These are phyloP conservation scores for Gulo gulo DNA, from an alignment of 2,113 vertebrate species.

Conservation along the genomic window DNA sequence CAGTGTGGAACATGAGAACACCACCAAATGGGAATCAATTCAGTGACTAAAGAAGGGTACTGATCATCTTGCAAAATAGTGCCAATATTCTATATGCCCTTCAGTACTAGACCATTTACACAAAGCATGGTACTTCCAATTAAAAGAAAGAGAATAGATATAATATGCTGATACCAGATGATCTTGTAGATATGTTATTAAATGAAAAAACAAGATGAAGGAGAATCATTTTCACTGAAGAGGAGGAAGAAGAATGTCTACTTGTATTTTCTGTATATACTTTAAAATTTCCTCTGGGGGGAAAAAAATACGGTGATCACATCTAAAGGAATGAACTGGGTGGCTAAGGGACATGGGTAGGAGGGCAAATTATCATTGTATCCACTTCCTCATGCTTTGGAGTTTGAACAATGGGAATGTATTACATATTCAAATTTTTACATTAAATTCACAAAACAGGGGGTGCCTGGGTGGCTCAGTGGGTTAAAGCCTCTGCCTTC, in stretches of 20 bases:
- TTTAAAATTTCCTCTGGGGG: not conserved
- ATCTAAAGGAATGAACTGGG: not conserved
- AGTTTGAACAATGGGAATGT: not conserved
- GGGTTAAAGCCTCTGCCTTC: no score
- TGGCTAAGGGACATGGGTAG: not conserved
- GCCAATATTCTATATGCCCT: not conserved
- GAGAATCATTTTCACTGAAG: not conserved
- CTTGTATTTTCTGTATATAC: not conserved
- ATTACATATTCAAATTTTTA: not conserved
- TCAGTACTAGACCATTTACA: not conserved
- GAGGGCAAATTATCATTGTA: not conserved
- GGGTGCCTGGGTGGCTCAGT: no score
- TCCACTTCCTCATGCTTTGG: not conserved
- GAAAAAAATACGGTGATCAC: not conserved
- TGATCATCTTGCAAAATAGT: not conserved
- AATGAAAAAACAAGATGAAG: not conserved
- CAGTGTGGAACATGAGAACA: not conserved
- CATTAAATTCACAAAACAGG: not conserved
- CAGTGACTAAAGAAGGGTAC: not conserved
- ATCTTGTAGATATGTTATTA: not conserved
- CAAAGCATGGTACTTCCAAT: not conserved
- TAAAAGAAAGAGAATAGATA: not conserved
- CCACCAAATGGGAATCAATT: not conserved
- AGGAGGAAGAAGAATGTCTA: not conserved
- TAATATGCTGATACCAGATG: not conserved